phyloP scores from a whole-genome alignment of 1,140 invertebrate genomes.

The Drosophila pachea region DNA sequence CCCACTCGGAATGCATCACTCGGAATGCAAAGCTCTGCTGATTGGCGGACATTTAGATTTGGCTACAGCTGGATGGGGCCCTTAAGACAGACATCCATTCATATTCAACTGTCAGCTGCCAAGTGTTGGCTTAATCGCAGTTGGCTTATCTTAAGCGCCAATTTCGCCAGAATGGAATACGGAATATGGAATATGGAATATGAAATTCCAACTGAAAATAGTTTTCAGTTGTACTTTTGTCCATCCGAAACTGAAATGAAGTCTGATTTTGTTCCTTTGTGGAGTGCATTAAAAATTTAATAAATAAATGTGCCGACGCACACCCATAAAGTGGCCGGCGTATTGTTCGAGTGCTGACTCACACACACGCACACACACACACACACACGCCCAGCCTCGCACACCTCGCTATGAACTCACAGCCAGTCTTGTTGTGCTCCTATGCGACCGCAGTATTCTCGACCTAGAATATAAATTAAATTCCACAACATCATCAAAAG shows the following conservation, averaged over 20 bases:
- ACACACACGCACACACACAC: constrained; percentile 13
- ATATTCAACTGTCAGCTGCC: constrained; percentile 43
- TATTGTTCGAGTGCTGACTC: constrained; percentile 32
- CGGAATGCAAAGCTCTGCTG: constrained; percentile 1
- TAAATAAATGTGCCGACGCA: constrained; percentile 60
- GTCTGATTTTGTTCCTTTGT: constrained; percentile 49
- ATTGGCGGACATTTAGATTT: constrained; percentile 40
- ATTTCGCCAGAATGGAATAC: too few relatives aligned
- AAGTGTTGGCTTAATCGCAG: constrained; percentile 4
- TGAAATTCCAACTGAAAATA: neutral
- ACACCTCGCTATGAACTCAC: constrained; percentile 18
- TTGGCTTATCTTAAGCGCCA: constrained; percentile 10
- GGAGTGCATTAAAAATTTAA: constrained; percentile 65
- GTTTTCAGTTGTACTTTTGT: constrained; percentile 33
- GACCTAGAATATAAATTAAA: constrained; percentile 71
- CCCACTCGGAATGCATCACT: neutral
- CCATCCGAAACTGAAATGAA: constrained; percentile 17
- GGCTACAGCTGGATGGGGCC: constrained; percentile 51
- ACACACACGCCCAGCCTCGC: too few relatives aligned
- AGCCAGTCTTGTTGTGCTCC: constrained; percentile 51
- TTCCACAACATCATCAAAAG: constrained; percentile 52
- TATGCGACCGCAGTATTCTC: constrained; percentile 38
- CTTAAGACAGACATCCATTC: constrained; percentile 50
- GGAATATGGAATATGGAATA: too few relatives aligned
- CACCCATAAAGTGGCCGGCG: constrained; percentile 24